Evolutionary conservation across 2,113 vertebrate species (phyloP), one percentile per base, ranked within the genome.

Genomic region (Dipodomys merriami): DNA sequence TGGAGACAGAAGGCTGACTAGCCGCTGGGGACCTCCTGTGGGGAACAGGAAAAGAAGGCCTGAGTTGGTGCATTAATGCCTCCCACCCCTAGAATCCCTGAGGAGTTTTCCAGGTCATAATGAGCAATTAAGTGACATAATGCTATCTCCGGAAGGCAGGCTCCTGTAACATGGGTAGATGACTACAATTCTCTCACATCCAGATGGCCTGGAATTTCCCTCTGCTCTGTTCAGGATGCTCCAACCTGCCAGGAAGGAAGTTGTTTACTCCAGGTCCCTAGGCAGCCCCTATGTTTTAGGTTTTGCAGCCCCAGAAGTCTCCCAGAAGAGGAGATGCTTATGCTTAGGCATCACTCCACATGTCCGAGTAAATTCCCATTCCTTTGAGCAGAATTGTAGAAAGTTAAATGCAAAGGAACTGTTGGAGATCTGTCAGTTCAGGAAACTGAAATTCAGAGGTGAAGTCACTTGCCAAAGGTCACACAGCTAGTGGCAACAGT

Each of bases 1-100:
- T 99, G 97, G 98, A 98, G 86, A 98, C 94, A 29, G 98, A 96
- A 3, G 99, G 98, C 95, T 99, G 99, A 95, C 96, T 99, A 8
- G 98, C 96, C 67, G 98, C 99, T 68, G 99, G 99, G 88, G 99
- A 99, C 95, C 99, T 98, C 98, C 99, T 99, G 95, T 39, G 77
- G 96, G 93, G 95, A 90, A 90, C 95, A 81, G 68, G 74, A 93
- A 87, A 80, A 93, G 68, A 81, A 92, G 53, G 60, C 44, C 79
- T 95, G 87, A 95, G 71, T 72, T 57, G 85, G 25, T 30, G 62
- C 30, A 2, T 57, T 44, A 79, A 29, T 35, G 33, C 15, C n/a
- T 62, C 76, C 53, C 7, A 5, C 16, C 3, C 22, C 30, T 23
- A 10, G 2, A n/a, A 67, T 35, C 30, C 33, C n/a, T 2, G 44